Evolutionary conservation across 2,113 vertebrate species (phyloP).

Genomic region (Chaenocephalus aceratus): DNA sequence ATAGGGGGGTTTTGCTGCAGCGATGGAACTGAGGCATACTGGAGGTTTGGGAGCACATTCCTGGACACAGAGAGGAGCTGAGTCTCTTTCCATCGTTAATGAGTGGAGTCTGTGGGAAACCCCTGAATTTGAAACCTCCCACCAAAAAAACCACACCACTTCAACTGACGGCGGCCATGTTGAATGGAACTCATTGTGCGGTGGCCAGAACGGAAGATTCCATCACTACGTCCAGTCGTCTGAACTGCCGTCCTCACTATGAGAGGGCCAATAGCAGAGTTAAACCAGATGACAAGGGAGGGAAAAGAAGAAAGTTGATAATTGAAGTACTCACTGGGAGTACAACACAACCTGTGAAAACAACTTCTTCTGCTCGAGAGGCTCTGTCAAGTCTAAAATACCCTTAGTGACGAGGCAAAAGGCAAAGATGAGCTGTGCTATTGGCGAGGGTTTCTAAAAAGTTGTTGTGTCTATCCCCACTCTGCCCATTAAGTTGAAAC

Average conservation of each 20-base stretch:
- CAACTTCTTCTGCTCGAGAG: not conserved
- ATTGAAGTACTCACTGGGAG: not conserved
- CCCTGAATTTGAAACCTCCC: slow-evolving; percentile 63
- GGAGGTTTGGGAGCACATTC: slow-evolving; percentile 76
- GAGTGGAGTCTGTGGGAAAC: slow-evolving; percentile 79
- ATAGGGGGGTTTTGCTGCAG: slow-evolving; percentile 25
- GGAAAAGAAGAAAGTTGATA: slow-evolving; percentile 2
- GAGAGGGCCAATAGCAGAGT: slow-evolving; percentile 32
- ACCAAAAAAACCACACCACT: slow-evolving; percentile 62
- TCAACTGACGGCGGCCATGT: slow-evolving; percentile 58
- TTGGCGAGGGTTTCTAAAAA: too few species aligned
- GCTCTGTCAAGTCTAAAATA: slow-evolving; percentile 4
- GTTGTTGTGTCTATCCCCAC: too few species aligned
- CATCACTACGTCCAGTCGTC: slow-evolving; percentile 46
- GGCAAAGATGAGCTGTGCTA: not conserved
- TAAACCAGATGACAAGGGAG: slow-evolving; percentile 24
- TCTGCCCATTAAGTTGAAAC: not conserved
- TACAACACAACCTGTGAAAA: slow-evolving; percentile 10
- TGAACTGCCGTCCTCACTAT: slow-evolving; percentile 15
- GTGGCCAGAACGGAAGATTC: slow-evolving; percentile 72
- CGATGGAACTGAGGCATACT: slow-evolving; percentile 57
- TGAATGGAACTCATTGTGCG: slow-evolving; percentile 78
- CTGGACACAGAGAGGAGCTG: slow-evolving; percentile 64
- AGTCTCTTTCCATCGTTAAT: slow-evolving; percentile 75
- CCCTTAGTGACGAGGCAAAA: not conserved